phyloP scores from a whole-genome alignment of 2,797 vertebrate species.

The Acanthurus leucopareius region DNA sequence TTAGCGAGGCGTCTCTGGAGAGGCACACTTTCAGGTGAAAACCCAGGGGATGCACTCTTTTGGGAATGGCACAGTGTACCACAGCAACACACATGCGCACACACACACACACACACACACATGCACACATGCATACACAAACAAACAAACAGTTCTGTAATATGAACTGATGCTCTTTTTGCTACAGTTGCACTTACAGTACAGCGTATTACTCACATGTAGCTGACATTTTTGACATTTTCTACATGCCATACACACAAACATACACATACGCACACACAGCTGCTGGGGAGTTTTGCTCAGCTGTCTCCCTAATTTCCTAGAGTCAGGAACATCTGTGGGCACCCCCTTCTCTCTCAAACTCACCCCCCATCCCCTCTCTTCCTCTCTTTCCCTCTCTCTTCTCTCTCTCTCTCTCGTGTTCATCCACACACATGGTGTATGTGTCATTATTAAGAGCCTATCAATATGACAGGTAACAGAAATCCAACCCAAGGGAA shows the following conservation, averaged over 20 bases:
- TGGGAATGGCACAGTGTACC: slow-evolving; percentile 23
- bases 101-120: slow-evolving; percentile 17
- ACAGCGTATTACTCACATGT: slow-evolving; percentile 5
- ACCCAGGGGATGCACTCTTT: slow-evolving; percentile 10
- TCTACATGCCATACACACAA: slow-evolving; percentile 1
- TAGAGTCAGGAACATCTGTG: slow-evolving; percentile 66
- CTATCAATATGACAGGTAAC: slow-evolving; percentile 61
- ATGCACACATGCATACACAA: slow-evolving; percentile 15
- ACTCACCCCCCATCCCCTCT: background rate
- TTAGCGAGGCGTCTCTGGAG: slow-evolving; percentile 43
- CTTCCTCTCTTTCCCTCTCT: background rate
- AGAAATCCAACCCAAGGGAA: slow-evolving; percentile 50
- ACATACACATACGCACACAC: slow-evolving; percentile 17
- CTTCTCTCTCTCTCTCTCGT: background rate
- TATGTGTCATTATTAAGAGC: slow-evolving; percentile 63
- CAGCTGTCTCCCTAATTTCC: slow-evolving; percentile 69
- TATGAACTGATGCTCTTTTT: slow-evolving; percentile 7
- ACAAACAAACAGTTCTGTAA: slow-evolving; percentile 4
- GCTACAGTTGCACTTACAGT: background rate
- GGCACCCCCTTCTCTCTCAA: slow-evolving; percentile 6
- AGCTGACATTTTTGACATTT: slow-evolving; percentile 13
- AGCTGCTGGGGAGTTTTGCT: slow-evolving; percentile 68
- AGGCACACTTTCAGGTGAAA: slow-evolving; percentile 37
- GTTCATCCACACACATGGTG: slow-evolving; percentile 1
- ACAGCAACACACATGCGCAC: slow-evolving; percentile 17